A percentile compares a stretch with the other conserved stretches of the same genome.
phyloP scores from a whole-genome alignment of 2,113 vertebrate species.

The mouse (Mus musculus) region GRCm39 chr10:77097001-77097500 shows the following conservation, averaged over 20 bases:
- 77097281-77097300: neutral
- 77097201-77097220: rapidly evolving
- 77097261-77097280: neutral
- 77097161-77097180: rapidly evolving
- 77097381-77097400: neutral
- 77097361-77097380: rapidly evolving
- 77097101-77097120: rapidly evolving
- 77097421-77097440: neutral
- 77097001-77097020: too few relatives aligned
- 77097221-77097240: neutral
- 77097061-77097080: neutral
- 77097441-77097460: neutral
- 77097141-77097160: neutral
- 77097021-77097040: neutral
- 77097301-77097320: rapidly evolving
- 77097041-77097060: neutral
- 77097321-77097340: neutral
- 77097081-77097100: rapidly evolving
- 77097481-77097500: too few relatives aligned
- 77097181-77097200: rapidly evolving
- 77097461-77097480: neutral
- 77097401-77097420: neutral
- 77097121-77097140: neutral
- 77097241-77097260: neutral
- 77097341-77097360: neutral